Base-by-base conservation (phyloP, 2,888 invertebrate genomes). In the Dusona sp. region DNA sequence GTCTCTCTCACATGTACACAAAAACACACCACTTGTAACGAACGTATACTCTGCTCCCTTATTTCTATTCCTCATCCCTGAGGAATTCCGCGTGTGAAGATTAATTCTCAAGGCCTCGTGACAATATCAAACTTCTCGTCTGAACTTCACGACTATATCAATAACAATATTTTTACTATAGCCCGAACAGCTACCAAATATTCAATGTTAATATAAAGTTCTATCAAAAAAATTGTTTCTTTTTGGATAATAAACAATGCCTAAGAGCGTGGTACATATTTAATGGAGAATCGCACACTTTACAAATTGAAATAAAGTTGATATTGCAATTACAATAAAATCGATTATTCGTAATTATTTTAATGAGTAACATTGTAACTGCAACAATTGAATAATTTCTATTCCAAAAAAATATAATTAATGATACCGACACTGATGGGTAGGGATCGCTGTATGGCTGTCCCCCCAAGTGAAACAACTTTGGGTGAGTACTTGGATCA, bases 71-170 rank as follows among this genome's bases (percentile, higher is more conserved):
- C 65, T 45, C 61, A 81, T 78, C 85, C 86, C 83, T 45, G 42
- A 72, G 83, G 86, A 77, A 80, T 80, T 73, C 74, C 67, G 16
- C 79, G 86, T 78, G 86, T 51, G 77, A 86, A 83, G 78, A 83
- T 86, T 86, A 83, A 86, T 86, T 86, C 54, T 80, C 33, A 45
- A 79, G 57, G 57, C 65, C 72, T 83, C 86, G 61, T 65, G 72
- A 83, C 72, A 77, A 73, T 70, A 38, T 80, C 22, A 57, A 80
- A 83, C 83, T 75, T 75, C 64, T 51, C 54, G 70, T 65, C 57
- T 75, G 25, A 72, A 85, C 72, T 83, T 83, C 73, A 64, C 42
- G 51, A 22, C 72, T 78, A 73, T 67, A 80, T 80, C 67, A 73
- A 83, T 86, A 83, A 83, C 80, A 73, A 75, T 82, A 73, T 72